A percentile compares a stretch with the other conserved stretches of the same genome.
phyloP scores from a whole-genome alignment of 64 coral and sea anemone genomes.

The Porites australiensis region DNA sequence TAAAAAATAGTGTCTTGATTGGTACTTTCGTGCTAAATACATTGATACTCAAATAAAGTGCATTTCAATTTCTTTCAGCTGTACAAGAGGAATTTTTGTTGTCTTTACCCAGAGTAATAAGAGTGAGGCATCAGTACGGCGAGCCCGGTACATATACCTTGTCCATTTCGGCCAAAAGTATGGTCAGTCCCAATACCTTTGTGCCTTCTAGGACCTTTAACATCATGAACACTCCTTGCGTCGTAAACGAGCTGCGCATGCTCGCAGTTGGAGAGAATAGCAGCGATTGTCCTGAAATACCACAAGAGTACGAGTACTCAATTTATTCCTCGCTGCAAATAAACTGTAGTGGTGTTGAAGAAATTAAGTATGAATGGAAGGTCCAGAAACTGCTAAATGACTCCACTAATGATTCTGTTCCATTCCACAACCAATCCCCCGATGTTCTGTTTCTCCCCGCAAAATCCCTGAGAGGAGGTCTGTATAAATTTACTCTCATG shows the following conservation, averaged over 20 bases:
- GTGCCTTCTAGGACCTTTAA: constrained; percentile 2
- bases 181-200: not conserved
- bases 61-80: not conserved
- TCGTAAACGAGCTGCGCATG: constrained; percentile 44
- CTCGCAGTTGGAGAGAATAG: constrained; percentile 30
- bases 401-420: not conserved
- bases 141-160: constrained; percentile 5
- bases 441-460: constrained; percentile 37
- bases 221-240: constrained; percentile 17
- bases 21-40: too few relatives aligned
- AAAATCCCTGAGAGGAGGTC: constrained; percentile 54
- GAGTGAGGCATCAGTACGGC: constrained; percentile 31
- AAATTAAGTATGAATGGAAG: constrained; percentile 59
- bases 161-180: constrained; percentile 23
- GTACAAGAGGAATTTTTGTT: not conserved
- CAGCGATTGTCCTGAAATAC: constrained; percentile 33
- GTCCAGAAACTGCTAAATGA: constrained; percentile 16
- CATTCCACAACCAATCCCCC: constrained; percentile 4
- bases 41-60: too few relatives aligned
- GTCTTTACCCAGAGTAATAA: not conserved
- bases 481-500: constrained; percentile 67
- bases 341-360: constrained; percentile 24
- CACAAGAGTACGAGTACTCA: constrained; percentile 70
- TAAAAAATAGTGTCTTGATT: too few relatives aligned
- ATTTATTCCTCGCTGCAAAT: constrained; percentile 38